These are phyloP conservation scores for Anarsia innoxiella DNA, from an alignment of 2,888 invertebrate species.

Conservation along the genomic window DNA sequence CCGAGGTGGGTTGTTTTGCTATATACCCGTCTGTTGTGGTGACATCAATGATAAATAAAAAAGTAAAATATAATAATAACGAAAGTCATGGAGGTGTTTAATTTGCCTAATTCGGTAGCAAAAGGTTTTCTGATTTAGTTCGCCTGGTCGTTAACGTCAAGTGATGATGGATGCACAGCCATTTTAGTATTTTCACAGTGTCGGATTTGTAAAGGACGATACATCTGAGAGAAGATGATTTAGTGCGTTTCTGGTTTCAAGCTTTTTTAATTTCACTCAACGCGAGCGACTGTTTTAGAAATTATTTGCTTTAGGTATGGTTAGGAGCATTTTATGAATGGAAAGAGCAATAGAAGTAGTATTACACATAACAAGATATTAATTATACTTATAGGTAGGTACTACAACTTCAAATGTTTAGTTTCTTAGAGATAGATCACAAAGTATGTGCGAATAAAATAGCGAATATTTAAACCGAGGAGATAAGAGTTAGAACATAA, in stretches of 20 bases:
- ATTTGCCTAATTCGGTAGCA: conserved; percentile 9
- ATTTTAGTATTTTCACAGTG: conserved; percentile 11
- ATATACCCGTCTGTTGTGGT: no score
- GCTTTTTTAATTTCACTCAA: no score
- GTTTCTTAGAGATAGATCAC: neutral
- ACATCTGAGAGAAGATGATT: conserved; percentile 6
- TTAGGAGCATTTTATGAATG: no score
- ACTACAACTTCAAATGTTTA: neutral
- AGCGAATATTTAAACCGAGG: conserved; percentile 7
- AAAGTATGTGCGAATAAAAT: no score
- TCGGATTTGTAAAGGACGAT: conserved; percentile 9
- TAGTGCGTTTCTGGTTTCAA: conserved; percentile 6
- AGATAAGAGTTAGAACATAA: conserved; percentile 3
- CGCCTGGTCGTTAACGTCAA: conserved; percentile 14
- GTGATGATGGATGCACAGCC: conserved; percentile 12
- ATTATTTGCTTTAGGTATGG: no score
- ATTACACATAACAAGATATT: no score
- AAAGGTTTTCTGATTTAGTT: conserved; percentile 11
- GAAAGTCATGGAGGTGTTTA: no score
- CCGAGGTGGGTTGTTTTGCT: no score
- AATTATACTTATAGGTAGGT: neutral
- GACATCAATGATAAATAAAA: no score
- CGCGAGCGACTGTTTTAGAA: no score
- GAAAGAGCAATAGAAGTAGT: no score
- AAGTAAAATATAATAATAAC: no score